These are phyloP conservation scores for Corythornis leucogaster DNA, from an alignment of 2,797 vertebrate species.

Conservation along the genomic window DNA sequence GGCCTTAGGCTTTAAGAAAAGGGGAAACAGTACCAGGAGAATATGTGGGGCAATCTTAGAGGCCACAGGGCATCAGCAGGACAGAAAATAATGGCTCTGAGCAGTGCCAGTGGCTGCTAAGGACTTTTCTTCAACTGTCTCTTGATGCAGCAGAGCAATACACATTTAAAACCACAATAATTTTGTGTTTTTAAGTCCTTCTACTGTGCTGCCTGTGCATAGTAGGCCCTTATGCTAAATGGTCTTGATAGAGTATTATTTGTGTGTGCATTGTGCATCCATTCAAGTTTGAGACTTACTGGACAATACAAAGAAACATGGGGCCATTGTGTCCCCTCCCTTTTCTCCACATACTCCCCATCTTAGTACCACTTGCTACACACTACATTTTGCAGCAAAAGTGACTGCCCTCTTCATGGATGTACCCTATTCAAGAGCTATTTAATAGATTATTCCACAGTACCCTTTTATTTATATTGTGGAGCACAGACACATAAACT, in stretches of 20 bases:
- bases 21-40: not conserved
- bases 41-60: not conserved
- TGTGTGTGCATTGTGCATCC: not conserved
- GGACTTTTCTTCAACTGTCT: not conserved
- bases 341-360: not conserved
- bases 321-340: not conserved
- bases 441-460: not conserved
- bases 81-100: not conserved
- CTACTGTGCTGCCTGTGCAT: not conserved
- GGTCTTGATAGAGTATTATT: not conserved
- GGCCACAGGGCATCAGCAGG: not conserved
- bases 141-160: not conserved
- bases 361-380: not conserved
- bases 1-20: not conserved
- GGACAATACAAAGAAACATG: not conserved
- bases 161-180: not conserved
- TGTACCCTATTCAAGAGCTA: not conserved
- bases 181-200: not conserved
- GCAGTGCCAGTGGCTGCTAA: not conserved
- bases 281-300: not conserved
- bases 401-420: not conserved
- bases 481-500: not conserved
- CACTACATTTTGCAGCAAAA: not conserved
- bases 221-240: not conserved
- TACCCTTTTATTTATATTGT: not conserved